phyloP scores from a whole-genome alignment of 2,888 invertebrate species.

The Belgica antarctica region DNA sequence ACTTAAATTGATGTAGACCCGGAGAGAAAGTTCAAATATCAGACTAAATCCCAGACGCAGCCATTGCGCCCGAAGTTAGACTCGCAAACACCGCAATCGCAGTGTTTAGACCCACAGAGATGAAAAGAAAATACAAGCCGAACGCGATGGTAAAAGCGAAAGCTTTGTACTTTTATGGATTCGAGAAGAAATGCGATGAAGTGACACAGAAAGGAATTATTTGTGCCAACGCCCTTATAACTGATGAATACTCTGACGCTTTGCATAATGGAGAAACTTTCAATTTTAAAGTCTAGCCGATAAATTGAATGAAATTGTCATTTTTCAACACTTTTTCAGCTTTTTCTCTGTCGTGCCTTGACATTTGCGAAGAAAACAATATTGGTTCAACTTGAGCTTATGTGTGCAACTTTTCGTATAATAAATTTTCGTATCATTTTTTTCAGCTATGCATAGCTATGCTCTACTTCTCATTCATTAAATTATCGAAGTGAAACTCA shows the following conservation, averaged over 20 bases:
- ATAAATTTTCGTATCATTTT: no score
- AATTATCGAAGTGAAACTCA: conserved; percentile 21
- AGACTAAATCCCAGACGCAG: not conserved
- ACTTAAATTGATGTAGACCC: not conserved
- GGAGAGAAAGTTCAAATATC: conserved; percentile 10
- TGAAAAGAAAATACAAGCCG: conserved; percentile 3
- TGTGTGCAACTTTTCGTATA: no score
- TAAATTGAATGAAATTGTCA: no score
- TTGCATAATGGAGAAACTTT: no score
- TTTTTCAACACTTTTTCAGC: no score
- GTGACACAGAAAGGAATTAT: conserved; percentile 30
- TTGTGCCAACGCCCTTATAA: conserved; percentile 26
- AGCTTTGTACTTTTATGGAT: conserved; percentile 30
- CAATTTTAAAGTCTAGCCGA: no score
- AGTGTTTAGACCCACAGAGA: conserved; percentile 11
- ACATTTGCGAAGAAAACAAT: no score
- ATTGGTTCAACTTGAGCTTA: no score
- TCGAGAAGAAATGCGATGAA: not conserved
- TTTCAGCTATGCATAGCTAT: not conserved
- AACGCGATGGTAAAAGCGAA: no score
- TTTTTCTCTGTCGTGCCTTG: no score
- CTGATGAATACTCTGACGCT: no score
- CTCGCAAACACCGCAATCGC: not conserved
- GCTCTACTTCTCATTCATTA: conserved; percentile 12
- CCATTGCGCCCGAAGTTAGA: not conserved